phyloP scores from a whole-genome alignment of 1,140 invertebrate genomes.

The Zaprionus lachaisei region DNA sequence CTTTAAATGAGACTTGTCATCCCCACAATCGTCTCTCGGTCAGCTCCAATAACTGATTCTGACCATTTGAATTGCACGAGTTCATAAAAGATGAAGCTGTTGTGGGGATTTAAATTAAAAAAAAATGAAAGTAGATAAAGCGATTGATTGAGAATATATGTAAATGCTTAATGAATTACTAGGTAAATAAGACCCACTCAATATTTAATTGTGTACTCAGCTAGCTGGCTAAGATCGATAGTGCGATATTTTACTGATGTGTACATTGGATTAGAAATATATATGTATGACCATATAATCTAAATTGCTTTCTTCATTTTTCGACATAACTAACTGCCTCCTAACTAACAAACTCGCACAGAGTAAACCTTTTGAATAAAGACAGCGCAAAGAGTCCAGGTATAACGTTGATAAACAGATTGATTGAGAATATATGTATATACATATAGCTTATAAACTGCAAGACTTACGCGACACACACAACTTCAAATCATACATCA shows the following conservation, averaged over 20 bases:
- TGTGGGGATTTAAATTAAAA: background rate
- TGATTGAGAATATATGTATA: background rate
- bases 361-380: too few relatives aligned
- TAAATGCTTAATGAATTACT: background rate
- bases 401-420: background rate
- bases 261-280: background rate
- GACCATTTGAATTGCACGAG: background rate
- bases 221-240: too few relatives aligned
- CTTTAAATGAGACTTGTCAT: background rate
- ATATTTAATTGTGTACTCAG: background rate
- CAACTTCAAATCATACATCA: too few relatives aligned
- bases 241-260: background rate
- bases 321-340: too few relatives aligned
- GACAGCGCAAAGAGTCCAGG: too few relatives aligned
- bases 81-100: background rate
- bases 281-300: too few relatives aligned
- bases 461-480: too few relatives aligned
- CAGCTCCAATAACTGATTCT: background rate
- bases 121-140: background rate
- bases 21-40: background rate
- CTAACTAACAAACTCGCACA: too few relatives aligned
- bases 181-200: background rate
- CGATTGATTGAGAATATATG: background rate
- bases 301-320: too few relatives aligned
- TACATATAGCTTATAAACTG: background rate